Percentiles rank a stretch among this genome's conserved stretches.
Evolutionary conservation across 2,797 vertebrate species (phyloP).

Genomic region (Tapirus indicus): DNA sequence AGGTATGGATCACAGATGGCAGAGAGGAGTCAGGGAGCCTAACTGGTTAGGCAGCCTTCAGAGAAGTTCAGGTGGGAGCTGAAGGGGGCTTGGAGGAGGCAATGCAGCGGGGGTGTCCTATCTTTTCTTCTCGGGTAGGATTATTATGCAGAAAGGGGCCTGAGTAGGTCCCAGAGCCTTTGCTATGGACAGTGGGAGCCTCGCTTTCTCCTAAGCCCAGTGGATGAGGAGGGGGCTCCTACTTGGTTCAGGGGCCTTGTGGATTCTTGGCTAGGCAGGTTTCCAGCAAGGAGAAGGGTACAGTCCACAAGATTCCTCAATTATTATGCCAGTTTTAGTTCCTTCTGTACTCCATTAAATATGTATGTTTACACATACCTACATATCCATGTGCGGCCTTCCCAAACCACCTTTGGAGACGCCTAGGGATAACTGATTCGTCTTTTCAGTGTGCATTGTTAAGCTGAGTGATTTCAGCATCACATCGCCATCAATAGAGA

Average conservation of each 20-base stretch:
- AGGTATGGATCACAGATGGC: neutral
- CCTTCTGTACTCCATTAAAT: slow-evolving; percentile 62
- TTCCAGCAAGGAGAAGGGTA: neutral
- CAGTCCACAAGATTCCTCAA: slow-evolving; percentile 55
- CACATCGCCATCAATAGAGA: slow-evolving; percentile 59
- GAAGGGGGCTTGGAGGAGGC: neutral
- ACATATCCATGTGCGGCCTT: slow-evolving; percentile 58
- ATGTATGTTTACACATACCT: neutral
- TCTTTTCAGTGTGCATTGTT: slow-evolving; percentile 72
- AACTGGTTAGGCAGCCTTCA: neutral
- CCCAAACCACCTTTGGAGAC: slow-evolving; percentile 77
- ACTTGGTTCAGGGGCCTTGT: neutral
- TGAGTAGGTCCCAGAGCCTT: neutral
- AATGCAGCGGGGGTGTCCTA: rapidly evolving
- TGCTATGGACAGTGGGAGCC: neutral
- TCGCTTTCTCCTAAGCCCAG: neutral
- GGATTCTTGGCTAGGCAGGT: neutral
- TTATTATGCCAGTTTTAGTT: slow-evolving; percentile 58
- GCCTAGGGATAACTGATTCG: slow-evolving; percentile 76
- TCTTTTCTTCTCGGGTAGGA: neutral
- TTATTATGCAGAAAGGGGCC: neutral
- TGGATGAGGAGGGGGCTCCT: neutral
- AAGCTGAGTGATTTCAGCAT: slow-evolving; percentile 78
- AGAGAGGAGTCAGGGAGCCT: neutral
- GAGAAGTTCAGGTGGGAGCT: neutral